A percentile compares a stretch with the other conserved stretches of the same genome.
phyloP scores from a whole-genome alignment of 2,113 vertebrate genomes.

The Aplodontia rufa region DNA sequence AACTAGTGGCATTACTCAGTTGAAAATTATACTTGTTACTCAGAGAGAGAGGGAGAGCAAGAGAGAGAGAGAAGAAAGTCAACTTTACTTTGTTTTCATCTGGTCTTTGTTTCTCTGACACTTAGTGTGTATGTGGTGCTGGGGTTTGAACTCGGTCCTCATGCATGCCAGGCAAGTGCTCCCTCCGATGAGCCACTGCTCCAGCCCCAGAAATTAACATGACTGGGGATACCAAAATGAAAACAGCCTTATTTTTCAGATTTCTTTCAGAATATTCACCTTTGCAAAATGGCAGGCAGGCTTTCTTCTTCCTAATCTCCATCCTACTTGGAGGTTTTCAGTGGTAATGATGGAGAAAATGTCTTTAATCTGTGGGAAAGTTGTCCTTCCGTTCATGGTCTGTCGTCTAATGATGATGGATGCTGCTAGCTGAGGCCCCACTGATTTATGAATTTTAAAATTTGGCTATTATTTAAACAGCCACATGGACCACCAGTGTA shows the following conservation, averaged over 20 bases:
- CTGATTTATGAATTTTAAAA: slow-evolving; percentile 65
- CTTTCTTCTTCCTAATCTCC: neutral
- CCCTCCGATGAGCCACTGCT: no score
- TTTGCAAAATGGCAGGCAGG: no score
- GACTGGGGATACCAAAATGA: no score
- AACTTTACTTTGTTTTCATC: no score
- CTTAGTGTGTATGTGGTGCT: no score
- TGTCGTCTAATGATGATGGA: slow-evolving; percentile 74
- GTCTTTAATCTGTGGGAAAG: slow-evolving; percentile 59
- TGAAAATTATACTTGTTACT: slow-evolving; percentile 46
- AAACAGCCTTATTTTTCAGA: neutral
- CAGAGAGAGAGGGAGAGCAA: no score
- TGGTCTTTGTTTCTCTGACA: no score
- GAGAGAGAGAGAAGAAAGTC: no score
- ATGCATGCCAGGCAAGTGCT: no score
- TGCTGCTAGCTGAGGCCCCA: slow-evolving; percentile 48
- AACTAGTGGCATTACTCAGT: no score
- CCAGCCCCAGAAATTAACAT: no score
- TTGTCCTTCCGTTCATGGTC: slow-evolving; percentile 37
- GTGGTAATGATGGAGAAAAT: slow-evolving; percentile 65
- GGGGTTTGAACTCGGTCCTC: no score
- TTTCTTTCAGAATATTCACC: slow-evolving; percentile 38
- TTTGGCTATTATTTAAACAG: slow-evolving; percentile 49
- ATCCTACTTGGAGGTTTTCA: neutral
- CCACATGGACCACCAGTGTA: neutral